Conservation (phyloP, 2,113 vertebrate genomes). For the Tychaedon coryphoeus region DNA sequence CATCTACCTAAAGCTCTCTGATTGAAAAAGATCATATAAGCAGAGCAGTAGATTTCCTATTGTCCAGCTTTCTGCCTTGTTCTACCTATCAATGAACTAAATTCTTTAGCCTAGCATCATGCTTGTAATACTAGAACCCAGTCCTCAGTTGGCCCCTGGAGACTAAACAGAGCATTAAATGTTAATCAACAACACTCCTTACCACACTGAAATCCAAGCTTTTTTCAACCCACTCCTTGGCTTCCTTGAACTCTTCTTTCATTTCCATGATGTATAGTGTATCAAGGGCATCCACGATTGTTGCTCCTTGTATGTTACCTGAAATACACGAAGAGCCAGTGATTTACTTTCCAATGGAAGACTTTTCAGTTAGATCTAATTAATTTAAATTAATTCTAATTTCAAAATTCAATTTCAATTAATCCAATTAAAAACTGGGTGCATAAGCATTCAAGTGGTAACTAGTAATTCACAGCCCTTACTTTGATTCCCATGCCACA, state of each 20-base stretch:
- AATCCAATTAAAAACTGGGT: neutral
- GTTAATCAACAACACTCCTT: slow-evolving; percentile 51
- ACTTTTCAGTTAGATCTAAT: neutral
- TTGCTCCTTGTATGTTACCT: slow-evolving; percentile 93
- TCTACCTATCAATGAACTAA: neutral
- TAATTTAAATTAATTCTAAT: slow-evolving; percentile 10
- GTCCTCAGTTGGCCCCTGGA: neutral
- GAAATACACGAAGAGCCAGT: slow-evolving; percentile 20
- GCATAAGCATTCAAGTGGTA: neutral
- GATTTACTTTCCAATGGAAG: neutral
- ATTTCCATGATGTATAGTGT: slow-evolving; percentile 96
- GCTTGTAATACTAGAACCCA: neutral
- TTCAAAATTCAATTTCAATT: slow-evolving; percentile 7
- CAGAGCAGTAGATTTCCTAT: neutral
- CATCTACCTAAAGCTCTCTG: neutral
- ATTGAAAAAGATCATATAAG: neutral
- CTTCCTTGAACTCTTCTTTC: slow-evolving; percentile 91
- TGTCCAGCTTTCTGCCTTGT: neutral
- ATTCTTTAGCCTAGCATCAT: neutral
- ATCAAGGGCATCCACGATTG: slow-evolving; percentile 95
- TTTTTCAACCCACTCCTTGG: slow-evolving; percentile 93
- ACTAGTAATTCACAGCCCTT: neutral
- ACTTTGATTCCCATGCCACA: neutral
- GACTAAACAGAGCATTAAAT: neutral
- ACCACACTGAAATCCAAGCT: slow-evolving; percentile 96